Evolutionary conservation across 2,888 invertebrate genomes (phyloP).

Genomic region (Tinea trinotella): DNA sequence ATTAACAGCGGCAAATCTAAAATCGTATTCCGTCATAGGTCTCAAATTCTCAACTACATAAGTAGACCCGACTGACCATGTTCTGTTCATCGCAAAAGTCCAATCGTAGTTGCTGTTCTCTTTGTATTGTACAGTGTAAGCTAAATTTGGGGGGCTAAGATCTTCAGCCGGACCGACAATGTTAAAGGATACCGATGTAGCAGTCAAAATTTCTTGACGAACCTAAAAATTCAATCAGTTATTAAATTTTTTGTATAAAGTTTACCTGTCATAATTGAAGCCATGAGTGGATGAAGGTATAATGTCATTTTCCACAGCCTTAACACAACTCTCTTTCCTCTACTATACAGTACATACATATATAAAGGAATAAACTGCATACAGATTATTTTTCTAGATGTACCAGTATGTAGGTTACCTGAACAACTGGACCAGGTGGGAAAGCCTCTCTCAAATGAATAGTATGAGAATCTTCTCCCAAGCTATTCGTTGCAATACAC

Average conservation of each 20-base stretch:
- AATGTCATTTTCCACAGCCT: too few species aligned
- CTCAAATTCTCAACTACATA: conserved; percentile 85
- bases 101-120: conserved; percentile 77
- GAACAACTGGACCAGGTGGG: conserved; percentile 76
- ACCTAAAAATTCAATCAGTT: too few species aligned
- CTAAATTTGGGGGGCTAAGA: conserved; percentile 81
- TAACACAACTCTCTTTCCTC: too few species aligned
- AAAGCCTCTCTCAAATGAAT: conserved; percentile 83
- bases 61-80: conserved; percentile 85
- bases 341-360: too few species aligned
- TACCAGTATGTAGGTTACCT: too few species aligned
- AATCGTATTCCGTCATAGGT: conserved; percentile 84
- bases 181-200: conserved; percentile 87
- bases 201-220: conserved; percentile 79
- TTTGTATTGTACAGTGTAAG: conserved; percentile 83
- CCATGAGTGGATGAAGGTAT: too few species aligned
- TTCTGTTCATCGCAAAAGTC: conserved; percentile 78
- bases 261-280: too few species aligned
- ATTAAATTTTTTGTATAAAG: too few species aligned
- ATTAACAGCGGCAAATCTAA: conserved; percentile 88
- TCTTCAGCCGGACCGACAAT: conserved; percentile 82
- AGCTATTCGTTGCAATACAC: conserved; percentile 84
- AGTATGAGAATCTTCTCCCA: conserved; percentile 78
- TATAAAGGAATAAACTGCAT: too few species aligned
- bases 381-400: too few species aligned